phyloP scores from a whole-genome alignment of 2,113 vertebrate species.

The Lonchura striata region DNA sequence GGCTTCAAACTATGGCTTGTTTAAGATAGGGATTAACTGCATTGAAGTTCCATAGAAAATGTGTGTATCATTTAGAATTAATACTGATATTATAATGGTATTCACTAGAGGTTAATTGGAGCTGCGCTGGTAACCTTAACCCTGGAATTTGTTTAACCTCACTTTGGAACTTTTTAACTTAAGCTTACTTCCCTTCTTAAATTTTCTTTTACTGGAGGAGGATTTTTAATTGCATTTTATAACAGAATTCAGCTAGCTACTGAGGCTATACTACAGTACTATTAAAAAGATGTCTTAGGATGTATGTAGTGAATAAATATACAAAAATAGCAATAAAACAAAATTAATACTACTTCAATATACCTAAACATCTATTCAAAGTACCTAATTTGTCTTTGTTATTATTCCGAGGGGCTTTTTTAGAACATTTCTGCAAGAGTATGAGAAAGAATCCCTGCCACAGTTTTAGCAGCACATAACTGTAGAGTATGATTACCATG shows the following conservation, averaged over 20 bases:
- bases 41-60: background rate
- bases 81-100: background rate
- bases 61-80: background rate
- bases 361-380: background rate
- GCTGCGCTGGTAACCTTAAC: background rate
- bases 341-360: background rate
- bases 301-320: background rate
- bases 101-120: background rate
- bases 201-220: background rate
- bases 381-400: background rate
- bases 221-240: background rate
- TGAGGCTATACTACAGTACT: background rate
- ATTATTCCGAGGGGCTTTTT: rapidly evolving
- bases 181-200: background rate
- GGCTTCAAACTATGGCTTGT: background rate
- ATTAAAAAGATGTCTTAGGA: background rate
- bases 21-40: rapidly evolving
- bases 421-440: background rate
- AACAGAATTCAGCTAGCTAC: background rate
- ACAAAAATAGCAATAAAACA: background rate
- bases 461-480: background rate
- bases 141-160: background rate
- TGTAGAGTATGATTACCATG: background rate
- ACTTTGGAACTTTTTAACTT: background rate
- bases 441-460: background rate